Evolutionary conservation across 2,888 invertebrate species (phyloP), one percentile per base, ranked within the genome.

Genomic region (Gastrophysa polygoni): DNA sequence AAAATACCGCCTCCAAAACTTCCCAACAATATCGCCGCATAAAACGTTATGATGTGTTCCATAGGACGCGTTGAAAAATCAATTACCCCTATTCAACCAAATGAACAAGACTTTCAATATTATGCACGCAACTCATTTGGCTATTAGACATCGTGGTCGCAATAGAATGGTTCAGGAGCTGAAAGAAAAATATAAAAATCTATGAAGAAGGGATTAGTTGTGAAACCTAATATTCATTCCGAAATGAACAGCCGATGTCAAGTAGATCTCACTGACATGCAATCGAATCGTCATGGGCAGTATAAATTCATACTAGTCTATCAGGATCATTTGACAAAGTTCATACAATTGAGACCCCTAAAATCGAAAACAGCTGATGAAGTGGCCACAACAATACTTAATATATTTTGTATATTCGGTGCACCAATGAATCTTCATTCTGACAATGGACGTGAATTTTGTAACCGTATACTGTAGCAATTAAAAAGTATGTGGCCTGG

Each of bases 331-430:
- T 63, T 69, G 48, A 72, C 70, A 2, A 73, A 70, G 56, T 73
- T 72, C 64, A 57, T 69, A 4, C 21, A 64, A 7, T 56, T 72
- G n/a, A 52, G 68, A n/a, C 55, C 71, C 1, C 66, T 72, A 48
- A 71, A 66, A 70, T 52, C 69, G 21, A 72, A 73, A 62, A 54
- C 46, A 20, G 65, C 70, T 20, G 70, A 71, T 57, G 73, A 71
- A 66, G 71, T 71, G 20, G 70, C 70, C 70, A 71, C 50, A 72
- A 71, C 24, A 21, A 20, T 49, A 24, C 10, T 61, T 46, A 56
- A 68, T 18, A 66, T 66, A 49, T 66, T 66, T 64, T 63, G 52
- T 14, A 58, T 66, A 43, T 61, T 68, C 61, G 66, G 59, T 6
- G 63, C 63, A 20, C 68, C 63, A 54, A 14, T 44, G 28, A 59